Base-by-base conservation (phyloP, 2,797 vertebrate genomes). In the Phrynocephalus forsythii region DNA sequence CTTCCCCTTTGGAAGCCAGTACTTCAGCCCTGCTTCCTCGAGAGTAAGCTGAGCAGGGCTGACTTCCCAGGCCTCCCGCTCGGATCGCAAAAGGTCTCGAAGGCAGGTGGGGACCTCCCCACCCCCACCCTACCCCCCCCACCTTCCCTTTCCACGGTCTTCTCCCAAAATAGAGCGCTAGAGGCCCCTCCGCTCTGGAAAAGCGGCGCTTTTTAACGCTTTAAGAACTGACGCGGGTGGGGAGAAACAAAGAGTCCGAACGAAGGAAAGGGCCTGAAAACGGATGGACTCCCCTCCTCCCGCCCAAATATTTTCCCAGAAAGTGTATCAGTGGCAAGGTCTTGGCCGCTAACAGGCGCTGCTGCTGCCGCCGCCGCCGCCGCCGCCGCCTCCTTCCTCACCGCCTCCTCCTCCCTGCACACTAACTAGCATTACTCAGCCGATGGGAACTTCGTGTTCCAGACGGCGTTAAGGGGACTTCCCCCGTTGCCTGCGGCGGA, bases 391-490 rank as follows among this genome's bases (percentile, higher is more conserved):
- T 38, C 20, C 72, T 20, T 72, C 69, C 44, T 78, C 68, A 52
- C 48, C 44, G 50, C 83, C 71, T 76, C 76, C 48, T 52, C 16
- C 90, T 0, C 76, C 89, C 81, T 91, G 93, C 93, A 93, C 94
- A 92, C 91, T 94, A 93, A 92, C 91, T 94, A 93, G 92, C 90
- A 87, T 95, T 94, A 95, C 91, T 94, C 93, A 95, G 91, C 92
- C 92, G 75, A 90, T 22, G 89, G 81, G 88, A 92, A 95, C 92
- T 91, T 92, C 90, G 94, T 91, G 88, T 92, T 94, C 90, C 87
- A 95, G 90, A 93, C 86, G 94, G 91, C 91, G 90, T 94, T 89
- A 92, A 91, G 85, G 85, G 92, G 91, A 93, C 90, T 93, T 94
- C 71, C 93, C 71, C 89, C 79, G 75, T 91, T 87, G 90, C 60